Conservation (phyloP, 2,888 invertebrate genomes). For the Heliconius hortense region DNA sequence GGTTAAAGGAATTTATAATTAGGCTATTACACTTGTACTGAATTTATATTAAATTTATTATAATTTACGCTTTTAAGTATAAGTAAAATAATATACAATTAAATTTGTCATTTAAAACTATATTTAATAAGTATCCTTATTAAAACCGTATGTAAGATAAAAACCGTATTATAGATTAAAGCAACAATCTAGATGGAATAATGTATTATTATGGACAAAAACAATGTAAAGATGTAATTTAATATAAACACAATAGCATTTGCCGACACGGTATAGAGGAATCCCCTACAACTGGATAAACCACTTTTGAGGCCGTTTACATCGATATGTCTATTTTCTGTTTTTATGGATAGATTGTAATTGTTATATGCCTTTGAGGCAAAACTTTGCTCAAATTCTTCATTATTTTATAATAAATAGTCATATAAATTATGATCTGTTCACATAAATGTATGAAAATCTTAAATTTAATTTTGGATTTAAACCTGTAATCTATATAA, state of each 20-base stretch:
- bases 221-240: neutral
- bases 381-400: too few species aligned
- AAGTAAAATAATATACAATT: neutral
- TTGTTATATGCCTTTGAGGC: neutral
- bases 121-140: too few species aligned
- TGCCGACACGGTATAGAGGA: constrained; percentile 27
- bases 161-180: neutral
- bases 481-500: neutral
- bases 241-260: constrained; percentile 15
- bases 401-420: too few species aligned
- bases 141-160: neutral
- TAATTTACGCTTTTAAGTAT: neutral
- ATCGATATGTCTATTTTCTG: constrained; percentile 12
- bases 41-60: neutral
- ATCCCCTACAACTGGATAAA: constrained; percentile 39
- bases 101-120: neutral
- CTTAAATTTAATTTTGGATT: neutral
- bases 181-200: neutral
- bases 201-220: constrained; percentile 21
- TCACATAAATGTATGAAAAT: neutral
- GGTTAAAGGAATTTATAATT: neutral
- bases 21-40: neutral
- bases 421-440: neutral
- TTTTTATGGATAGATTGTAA: neutral
- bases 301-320: constrained; percentile 31